Evolutionary conservation across 2,797 vertebrate genomes (phyloP).

Genomic region (Zenarchopterus dispar): DNA sequence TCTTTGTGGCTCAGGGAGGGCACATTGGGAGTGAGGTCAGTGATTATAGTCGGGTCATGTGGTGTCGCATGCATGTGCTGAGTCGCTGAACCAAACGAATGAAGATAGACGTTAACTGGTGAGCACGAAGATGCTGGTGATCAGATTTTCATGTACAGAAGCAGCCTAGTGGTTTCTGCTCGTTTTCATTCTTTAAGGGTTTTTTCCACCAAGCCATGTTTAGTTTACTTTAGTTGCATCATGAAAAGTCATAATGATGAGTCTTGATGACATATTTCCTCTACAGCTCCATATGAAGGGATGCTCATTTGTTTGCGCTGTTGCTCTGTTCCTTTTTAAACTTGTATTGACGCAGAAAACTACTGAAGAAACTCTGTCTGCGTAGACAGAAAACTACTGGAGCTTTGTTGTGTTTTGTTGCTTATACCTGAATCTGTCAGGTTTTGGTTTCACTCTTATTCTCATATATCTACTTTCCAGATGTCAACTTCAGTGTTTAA

Average conservation of each 20-base stretch:
- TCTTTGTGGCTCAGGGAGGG: constrained; percentile 43
- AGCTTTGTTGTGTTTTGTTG: no score
- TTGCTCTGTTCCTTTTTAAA: constrained; percentile 5
- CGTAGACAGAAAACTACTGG: background rate
- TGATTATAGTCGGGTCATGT: constrained; percentile 43
- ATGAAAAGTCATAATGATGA: background rate
- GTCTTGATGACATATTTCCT: background rate
- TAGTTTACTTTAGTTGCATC: background rate
- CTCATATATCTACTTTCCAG: no score
- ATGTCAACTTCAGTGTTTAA: no score
- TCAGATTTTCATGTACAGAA: background rate
- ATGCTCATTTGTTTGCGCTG: background rate
- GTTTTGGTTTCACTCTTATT: no score
- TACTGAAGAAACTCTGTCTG: background rate
- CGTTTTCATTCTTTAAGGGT: background rate
- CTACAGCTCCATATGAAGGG: background rate
- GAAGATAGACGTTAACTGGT: background rate
- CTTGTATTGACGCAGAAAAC: background rate
- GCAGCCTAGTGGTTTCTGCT: background rate
- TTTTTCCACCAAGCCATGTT: background rate
- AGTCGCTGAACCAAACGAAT: constrained; percentile 1
- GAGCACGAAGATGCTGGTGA: background rate
- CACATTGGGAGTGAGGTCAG: constrained; percentile 49
- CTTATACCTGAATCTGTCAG: no score
- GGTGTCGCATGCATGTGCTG: constrained; percentile 29